These are phyloP conservation scores for Heteromurus nitidus DNA, from an alignment of 2,888 invertebrate genomes.

Conservation along the genomic window DNA sequence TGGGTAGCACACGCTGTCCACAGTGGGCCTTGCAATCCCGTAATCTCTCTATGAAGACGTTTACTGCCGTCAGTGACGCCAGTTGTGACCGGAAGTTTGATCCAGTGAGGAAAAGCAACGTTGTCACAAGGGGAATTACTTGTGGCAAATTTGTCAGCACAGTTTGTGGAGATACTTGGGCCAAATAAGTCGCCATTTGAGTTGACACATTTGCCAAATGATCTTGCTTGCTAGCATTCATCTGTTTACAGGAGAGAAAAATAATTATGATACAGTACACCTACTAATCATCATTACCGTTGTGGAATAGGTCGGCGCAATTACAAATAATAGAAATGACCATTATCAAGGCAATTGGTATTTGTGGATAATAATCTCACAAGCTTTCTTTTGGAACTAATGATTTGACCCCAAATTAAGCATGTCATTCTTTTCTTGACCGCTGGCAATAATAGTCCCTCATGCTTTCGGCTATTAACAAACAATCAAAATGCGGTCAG, in stretches of 20 bases:
- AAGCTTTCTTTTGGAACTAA: too few relatives aligned
- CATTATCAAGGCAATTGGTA: not conserved
- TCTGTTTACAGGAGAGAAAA: slow-evolving; percentile 36
- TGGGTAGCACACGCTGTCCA: slow-evolving; percentile 62
- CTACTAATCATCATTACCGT: not conserved
- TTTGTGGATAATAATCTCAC: not conserved
- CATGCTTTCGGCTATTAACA: not conserved
- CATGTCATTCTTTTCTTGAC: not conserved
- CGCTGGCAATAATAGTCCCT: slow-evolving; percentile 1
- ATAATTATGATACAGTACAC: slow-evolving; percentile 1
- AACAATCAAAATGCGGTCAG: slow-evolving; percentile 39
- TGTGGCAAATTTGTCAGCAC: slow-evolving; percentile 69
- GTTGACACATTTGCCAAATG: slow-evolving; percentile 70
- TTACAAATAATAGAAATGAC: not conserved
- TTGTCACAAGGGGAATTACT: slow-evolving; percentile 69
- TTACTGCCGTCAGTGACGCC: slow-evolving; percentile 69
- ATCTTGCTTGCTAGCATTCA: slow-evolving; percentile 65
- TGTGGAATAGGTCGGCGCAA: not conserved
- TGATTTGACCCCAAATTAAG: too few relatives aligned
- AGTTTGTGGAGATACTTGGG: slow-evolving; percentile 65
- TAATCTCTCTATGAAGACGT: slow-evolving; percentile 66
- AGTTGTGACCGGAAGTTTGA: slow-evolving; percentile 68
- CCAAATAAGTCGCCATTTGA: slow-evolving; percentile 68
- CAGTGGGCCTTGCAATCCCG: slow-evolving; percentile 68
- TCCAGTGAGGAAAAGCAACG: slow-evolving; percentile 68